Evolutionary conservation across 2,888 invertebrate genomes (phyloP).

Genomic region (Hydrotaea cyrtoneurina): DNA sequence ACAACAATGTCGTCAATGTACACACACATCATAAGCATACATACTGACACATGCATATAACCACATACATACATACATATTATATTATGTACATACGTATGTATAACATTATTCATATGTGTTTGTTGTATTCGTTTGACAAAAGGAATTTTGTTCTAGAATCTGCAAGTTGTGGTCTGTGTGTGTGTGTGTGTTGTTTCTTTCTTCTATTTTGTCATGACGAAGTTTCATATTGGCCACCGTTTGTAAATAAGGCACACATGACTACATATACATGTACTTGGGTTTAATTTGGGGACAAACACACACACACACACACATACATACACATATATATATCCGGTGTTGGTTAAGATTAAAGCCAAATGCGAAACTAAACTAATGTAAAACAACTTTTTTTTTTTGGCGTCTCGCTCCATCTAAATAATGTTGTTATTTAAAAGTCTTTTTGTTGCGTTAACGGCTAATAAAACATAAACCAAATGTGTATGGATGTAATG

Average conservation of each 20-base stretch:
- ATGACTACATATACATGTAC: too few species aligned
- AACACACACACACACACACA: too few species aligned
- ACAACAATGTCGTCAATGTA: slow-evolving; percentile 33
- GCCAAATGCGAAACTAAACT: slow-evolving; percentile 16
- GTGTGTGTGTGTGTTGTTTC: too few species aligned
- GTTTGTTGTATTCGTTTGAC: neutral
- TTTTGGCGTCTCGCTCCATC: neutral
- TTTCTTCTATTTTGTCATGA: neutral
- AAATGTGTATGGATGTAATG: neutral
- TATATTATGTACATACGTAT: neutral
- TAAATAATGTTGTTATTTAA: slow-evolving; percentile 40
- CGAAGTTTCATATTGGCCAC: slow-evolving; percentile 8
- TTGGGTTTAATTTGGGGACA: too few species aligned
- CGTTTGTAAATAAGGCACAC: too few species aligned
- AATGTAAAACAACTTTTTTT: slow-evolving; percentile 37
- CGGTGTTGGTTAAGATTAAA: slow-evolving; percentile 3
- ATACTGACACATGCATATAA: neutral
- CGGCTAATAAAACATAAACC: slow-evolving; percentile 47
- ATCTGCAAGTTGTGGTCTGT: slow-evolving; percentile 32
- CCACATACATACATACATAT: neutral
- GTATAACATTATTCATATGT: neutral
- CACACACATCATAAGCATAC: neutral
- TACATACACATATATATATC: neutral
- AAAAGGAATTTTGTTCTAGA: slow-evolving; percentile 27
- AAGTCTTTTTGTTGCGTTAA: slow-evolving; percentile 52